These are phyloP conservation scores for Mycteria americana DNA, from an alignment of 2,797 vertebrate genomes.

Conservation along the genomic window DNA sequence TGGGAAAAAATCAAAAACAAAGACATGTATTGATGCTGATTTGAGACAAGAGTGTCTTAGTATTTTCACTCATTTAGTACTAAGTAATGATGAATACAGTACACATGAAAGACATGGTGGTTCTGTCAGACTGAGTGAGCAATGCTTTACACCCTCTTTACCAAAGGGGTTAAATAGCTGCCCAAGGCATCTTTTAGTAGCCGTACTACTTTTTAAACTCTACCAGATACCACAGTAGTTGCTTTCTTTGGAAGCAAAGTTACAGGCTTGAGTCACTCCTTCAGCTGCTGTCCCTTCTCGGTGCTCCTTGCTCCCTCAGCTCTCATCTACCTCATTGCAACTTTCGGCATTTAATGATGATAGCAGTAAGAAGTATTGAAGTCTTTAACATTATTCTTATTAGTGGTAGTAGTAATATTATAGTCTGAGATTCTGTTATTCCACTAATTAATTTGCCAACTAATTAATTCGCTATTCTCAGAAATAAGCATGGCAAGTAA, in stretches of 20 bases:
- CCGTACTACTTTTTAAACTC: not conserved
- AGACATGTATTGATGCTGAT: not conserved
- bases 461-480: not conserved
- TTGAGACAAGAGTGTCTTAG: not conserved
- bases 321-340: not conserved
- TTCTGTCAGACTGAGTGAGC: not conserved
- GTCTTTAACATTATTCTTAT: not conserved
- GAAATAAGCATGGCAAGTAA: not conserved
- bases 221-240: not conserved
- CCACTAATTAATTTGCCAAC: not conserved
- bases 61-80: not conserved
- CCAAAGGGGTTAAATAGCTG: not conserved
- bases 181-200: not conserved
- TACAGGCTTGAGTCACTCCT: not conserved
- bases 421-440: not conserved
- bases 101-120: fast-evolving
- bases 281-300: not conserved
- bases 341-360: not conserved
- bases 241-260: not conserved
- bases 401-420: not conserved
- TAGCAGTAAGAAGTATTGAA: not conserved
- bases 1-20: not conserved
- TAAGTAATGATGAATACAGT: not conserved
- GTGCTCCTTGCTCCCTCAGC: not conserved
- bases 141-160: not conserved